A percentile compares a stretch with the other conserved stretches of the same genome.
These are phyloP conservation scores for Siniperca undulata DNA, from an alignment of 2,797 vertebrate species.

Conservation along the genomic window DNA sequence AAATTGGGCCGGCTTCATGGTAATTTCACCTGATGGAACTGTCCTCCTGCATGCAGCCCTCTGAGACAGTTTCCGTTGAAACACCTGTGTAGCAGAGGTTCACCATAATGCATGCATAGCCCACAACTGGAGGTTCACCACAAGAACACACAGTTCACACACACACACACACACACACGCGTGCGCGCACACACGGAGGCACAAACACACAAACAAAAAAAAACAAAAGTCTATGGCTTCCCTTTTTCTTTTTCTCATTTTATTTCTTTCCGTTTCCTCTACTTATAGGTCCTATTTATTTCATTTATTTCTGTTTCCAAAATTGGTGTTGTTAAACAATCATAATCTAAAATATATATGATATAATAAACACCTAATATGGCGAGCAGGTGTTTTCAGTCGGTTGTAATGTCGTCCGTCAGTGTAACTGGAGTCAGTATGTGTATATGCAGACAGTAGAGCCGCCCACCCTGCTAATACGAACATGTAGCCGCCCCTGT, in stretches of 20 bases:
- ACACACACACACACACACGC: background rate
- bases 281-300: background rate
- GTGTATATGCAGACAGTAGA: conserved; percentile 9
- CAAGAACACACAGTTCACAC: conserved; percentile 5
- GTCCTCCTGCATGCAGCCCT: background rate
- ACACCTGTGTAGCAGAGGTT: background rate
- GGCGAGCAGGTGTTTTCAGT: background rate
- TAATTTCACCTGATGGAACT: background rate
- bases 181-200: too few relatives aligned
- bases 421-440: background rate
- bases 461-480: conserved; percentile 46
- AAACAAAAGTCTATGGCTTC: background rate
- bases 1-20: background rate
- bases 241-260: background rate
- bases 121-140: conserved; percentile 11
- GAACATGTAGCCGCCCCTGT: conserved; percentile 59
- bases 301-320: too few relatives aligned
- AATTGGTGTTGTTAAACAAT: background rate
- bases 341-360: background rate
- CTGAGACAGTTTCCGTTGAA: conserved; percentile 2
- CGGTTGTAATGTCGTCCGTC: background rate
- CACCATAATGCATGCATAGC: conserved; percentile 71
- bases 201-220: too few relatives aligned
- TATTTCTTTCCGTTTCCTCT: background rate
- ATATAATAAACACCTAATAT: background rate